Base-by-base conservation (phyloP, 2,113 vertebrate species). In the Jaculus jaculus region DNA sequence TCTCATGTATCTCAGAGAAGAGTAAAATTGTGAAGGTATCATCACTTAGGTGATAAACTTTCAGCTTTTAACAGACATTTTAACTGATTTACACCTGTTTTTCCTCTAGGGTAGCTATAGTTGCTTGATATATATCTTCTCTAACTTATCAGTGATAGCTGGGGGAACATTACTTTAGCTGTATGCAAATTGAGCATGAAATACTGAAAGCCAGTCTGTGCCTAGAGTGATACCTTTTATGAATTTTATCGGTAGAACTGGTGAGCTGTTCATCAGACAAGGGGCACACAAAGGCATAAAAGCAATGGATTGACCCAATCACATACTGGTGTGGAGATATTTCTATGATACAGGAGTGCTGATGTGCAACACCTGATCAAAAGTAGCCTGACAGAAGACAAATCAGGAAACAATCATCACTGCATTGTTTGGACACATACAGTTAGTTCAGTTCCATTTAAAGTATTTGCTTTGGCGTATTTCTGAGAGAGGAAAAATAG, bases 81-180 rank as follows among this genome's bases (percentile, higher is more conserved):
- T 96, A 97, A 95, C 94, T 96, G 97, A 98, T 98, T 98, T 98
- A 97, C 94, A 97, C 96, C 92, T 97, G 95, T 96, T 98, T 95
- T 97, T 97, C 96, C 97, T 97, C 79, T 87, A 98, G 96, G 96
- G 97, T 96, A 96, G 72, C 93, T 97, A 65, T 42, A 92, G 94
- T 97, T 98, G 85, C 96, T 92, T 97, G 95, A 97, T 97, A 63
- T 87, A 96, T 98, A 91, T 97, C 54, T 96, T 97, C 68, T 87
- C 66, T 79, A 96, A 75, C 78, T 95, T 93, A 98, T 96, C 95
- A 95, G 96, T 97, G 87, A 94, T 97, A 94, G 20, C 32, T 69
- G 26, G 74, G 73, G 88, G 42, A 82, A 94, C 95, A 77, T 95
- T 93, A 95, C 89, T 97, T 97, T 89, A 96, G 95, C 84, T 94